Evolutionary conservation across 2,113 vertebrate species (phyloP), one percentile per base, ranked within the genome.

Genomic region (Sylvicapra grimmia): DNA sequence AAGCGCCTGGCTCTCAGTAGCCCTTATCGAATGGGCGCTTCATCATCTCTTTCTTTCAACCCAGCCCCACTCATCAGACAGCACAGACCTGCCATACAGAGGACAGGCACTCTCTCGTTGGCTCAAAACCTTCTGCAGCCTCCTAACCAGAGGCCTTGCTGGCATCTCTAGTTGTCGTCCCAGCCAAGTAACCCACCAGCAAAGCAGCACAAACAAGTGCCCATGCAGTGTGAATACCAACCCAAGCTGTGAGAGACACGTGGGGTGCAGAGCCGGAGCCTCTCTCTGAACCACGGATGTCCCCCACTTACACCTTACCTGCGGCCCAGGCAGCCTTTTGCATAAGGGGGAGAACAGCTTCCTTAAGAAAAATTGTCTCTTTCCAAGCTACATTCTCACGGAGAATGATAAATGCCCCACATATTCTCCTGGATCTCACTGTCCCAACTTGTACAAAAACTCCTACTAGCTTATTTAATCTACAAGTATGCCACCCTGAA

Each of bases 141-240:
- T 93, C 54, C 58, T 61, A 80, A 25, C n/a, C 72, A 88, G 82
- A 94, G 68, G 23, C 53, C 49, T 58, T 19, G 56, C n/a, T 61
- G 84, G 84, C 49, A 63, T 53, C 63, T 68, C 40, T 72, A 5
- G 85, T 84, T 79, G 44, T 21, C 9, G 16, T 18, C 53, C 29
- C 40, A 59, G 88, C 33, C 84, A 86, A 59, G 86, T 25, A 44
- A 14, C 72, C 89, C 72, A n/a, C 56, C 44, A 68, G 44, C 84
- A 27, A 29, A 90, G 86, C 11, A 68, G n/a, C 47, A 53, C 44
- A 53, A 44, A 47, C 31, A 56, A 15, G 56, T 25, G 56, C 33
- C 47, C 72, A 33, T 1, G 14, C 59, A 5, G 1, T 54, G 18
- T 21, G 54, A 80, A 23, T 31, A 25, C 14, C 13, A 9, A 36